phyloP scores from a whole-genome alignment of 2,113 vertebrate species.

The Notothenia coriiceps region DNA sequence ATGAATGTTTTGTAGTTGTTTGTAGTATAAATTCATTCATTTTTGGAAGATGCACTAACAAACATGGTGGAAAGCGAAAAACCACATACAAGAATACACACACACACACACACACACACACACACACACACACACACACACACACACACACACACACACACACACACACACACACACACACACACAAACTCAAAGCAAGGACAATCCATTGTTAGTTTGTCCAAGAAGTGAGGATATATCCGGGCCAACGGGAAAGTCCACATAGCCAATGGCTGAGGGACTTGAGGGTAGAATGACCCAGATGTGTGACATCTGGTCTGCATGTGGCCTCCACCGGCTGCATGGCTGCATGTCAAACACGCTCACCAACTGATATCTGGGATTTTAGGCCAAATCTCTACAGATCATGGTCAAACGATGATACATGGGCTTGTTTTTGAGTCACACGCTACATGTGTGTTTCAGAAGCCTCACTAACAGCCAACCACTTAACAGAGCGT shows the following conservation, averaged over 20 bases:
- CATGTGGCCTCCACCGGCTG: conserved; percentile 65
- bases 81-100: conserved; percentile 37
- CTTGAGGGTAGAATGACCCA: conserved; percentile 39
- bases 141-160: too few relatives aligned
- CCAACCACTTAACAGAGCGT: conserved; percentile 29
- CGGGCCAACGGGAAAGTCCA: conserved; percentile 75
- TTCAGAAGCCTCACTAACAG: conserved; percentile 18
- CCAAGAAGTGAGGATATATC: conserved; percentile 58
- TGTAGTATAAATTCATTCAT: conserved; percentile 32
- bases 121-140: too few relatives aligned
- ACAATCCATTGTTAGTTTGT: conserved; percentile 63
- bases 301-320: conserved; percentile 75
- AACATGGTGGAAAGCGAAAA: conserved; percentile 28
- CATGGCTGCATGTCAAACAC: conserved; percentile 61
- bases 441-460: conserved; percentile 24
- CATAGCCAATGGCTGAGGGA: conserved; percentile 53
- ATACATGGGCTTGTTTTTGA: conserved; percentile 59
- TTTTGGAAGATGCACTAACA: conserved; percentile 56
- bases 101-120: conserved; percentile 32
- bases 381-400: conserved; percentile 26
- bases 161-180: conserved; percentile 2
- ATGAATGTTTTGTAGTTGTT: conserved; percentile 20
- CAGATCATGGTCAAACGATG: conserved; percentile 22
- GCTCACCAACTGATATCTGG: conserved; percentile 46
- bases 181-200: conserved; percentile 45